These are phyloP conservation scores for Trichosurus vulpecula DNA, from an alignment of 2,797 vertebrate genomes.

Conservation along the genomic window DNA sequence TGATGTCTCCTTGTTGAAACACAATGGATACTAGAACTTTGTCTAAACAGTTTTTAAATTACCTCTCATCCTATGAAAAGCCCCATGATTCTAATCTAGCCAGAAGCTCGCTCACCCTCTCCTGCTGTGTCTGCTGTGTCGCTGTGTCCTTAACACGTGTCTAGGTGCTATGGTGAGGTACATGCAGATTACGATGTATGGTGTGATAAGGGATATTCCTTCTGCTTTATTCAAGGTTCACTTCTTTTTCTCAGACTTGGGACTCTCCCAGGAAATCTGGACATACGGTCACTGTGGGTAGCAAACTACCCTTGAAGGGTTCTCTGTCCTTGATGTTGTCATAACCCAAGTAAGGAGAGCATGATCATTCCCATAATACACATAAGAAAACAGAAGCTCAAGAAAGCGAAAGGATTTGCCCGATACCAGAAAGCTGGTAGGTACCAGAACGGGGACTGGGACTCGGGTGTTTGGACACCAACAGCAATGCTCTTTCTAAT, in stretches of 20 bases:
- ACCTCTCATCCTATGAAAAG: not conserved
- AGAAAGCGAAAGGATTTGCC: not conserved
- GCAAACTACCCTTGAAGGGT: not conserved
- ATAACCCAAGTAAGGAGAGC: not conserved
- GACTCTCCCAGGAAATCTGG: not conserved
- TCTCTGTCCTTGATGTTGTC: not conserved
- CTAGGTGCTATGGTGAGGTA: not conserved
- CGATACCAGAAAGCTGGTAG: fast-evolving
- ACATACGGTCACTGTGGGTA: not conserved
- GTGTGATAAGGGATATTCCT: not conserved
- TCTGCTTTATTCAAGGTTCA: not conserved
- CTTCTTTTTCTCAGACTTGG: not conserved
- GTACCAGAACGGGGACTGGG: not conserved
- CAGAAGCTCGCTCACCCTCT: not conserved
- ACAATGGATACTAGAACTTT: not conserved
- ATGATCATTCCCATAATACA: not conserved
- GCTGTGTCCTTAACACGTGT: not conserved
- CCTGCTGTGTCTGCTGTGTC: not conserved
- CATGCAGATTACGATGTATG: not conserved
- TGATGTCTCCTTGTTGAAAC: slow-evolving; percentile 8
- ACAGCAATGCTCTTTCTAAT: not conserved
- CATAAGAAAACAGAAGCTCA: not conserved
- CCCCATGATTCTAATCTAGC: not conserved
- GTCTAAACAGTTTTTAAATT: not conserved
- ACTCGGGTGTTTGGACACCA: not conserved